Conservation (phyloP, 1,140 invertebrate genomes). For the Drosophila dunni region DNA sequence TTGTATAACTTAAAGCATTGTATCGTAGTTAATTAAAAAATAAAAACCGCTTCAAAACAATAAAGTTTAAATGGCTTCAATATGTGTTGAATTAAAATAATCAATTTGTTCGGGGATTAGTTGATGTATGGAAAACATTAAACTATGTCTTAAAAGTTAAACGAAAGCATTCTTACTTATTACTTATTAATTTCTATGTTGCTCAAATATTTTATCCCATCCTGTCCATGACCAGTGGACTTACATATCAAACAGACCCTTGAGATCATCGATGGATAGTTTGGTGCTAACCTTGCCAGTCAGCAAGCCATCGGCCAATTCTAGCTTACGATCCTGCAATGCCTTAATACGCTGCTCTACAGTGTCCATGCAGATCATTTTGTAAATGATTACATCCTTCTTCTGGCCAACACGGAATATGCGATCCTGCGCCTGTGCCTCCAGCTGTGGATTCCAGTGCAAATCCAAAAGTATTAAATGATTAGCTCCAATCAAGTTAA, state of each 20-base stretch:
- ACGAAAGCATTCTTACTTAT: not conserved
- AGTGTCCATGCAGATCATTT: conserved; percentile 93
- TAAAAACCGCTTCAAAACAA: conserved; percentile 42
- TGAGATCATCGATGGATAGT: conserved; percentile 91
- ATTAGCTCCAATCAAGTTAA: conserved; percentile 96
- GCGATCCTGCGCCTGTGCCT: conserved; percentile 95
- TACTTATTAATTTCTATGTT: too few species aligned
- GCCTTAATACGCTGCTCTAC: conserved; percentile 93
- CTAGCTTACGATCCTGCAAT: conserved; percentile 92
- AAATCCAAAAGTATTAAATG: conserved; percentile 95
- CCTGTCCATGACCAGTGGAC: too few species aligned
- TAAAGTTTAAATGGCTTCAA: conserved; percentile 59
- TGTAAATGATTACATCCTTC: conserved; percentile 93
- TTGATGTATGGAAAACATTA: not conserved
- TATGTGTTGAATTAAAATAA: conserved; percentile 36
- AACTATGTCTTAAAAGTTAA: not conserved
- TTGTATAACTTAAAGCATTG: conserved; percentile 33
- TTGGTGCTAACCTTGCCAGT: conserved; percentile 88
- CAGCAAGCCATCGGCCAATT: conserved; percentile 91
- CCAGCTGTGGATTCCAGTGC: conserved; percentile 98
- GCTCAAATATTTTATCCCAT: too few species aligned
- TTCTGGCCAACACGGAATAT: conserved; percentile 95
- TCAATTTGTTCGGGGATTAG: not conserved
- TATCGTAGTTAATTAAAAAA: conserved; percentile 54
- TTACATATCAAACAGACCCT: conserved; percentile 89